Evolutionary conservation across 2,888 invertebrate genomes (phyloP).

Genomic region (Gibbula magus): DNA sequence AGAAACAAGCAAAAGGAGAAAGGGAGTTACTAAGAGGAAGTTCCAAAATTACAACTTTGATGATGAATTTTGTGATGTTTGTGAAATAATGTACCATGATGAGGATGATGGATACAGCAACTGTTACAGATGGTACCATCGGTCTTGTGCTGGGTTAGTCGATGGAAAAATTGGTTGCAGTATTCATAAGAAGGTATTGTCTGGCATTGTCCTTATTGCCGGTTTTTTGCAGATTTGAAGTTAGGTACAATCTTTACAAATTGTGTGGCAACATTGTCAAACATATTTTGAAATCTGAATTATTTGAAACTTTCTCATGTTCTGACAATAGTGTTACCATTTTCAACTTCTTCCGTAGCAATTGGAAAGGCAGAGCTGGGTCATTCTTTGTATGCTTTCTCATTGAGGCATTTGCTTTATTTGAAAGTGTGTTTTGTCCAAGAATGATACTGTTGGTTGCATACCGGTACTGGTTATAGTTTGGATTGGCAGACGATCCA

Average conservation of each 20-base stretch:
- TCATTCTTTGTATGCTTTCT: not conserved
- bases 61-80: not conserved
- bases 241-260: not conserved
- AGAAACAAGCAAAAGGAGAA: not conserved
- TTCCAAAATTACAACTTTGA: not conserved
- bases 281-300: no score
- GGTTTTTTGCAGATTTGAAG: not conserved
- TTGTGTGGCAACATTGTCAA: no score
- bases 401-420: not conserved
- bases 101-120: not conserved
- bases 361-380: not conserved
- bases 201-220: conserved; percentile 6
- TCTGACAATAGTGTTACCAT: not conserved
- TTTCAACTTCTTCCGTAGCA: not conserved
- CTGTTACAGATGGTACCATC: conserved; percentile 10
- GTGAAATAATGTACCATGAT: not conserved
- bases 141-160: not conserved
- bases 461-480: conserved; percentile 13
- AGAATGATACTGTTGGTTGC: conserved; percentile 24
- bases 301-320: no score
- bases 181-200: not conserved
- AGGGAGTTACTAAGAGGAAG: not conserved
- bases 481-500: conserved; percentile 17
- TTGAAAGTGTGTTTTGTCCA: not conserved
- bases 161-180: not conserved